Evolutionary conservation across 2,888 invertebrate genomes (phyloP).

Genomic region (Melanchra persicariae): DNA sequence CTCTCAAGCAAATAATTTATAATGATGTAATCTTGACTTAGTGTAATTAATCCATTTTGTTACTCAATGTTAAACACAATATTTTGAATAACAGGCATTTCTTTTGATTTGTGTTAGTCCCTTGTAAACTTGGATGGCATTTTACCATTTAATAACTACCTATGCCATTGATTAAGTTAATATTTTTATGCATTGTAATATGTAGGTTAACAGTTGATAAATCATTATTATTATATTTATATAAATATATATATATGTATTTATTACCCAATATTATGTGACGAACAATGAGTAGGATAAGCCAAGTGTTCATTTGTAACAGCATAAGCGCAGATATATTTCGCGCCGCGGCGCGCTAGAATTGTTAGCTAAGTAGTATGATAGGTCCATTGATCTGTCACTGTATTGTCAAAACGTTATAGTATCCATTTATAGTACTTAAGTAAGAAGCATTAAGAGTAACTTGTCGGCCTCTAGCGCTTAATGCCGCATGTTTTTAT

Average conservation of each 20-base stretch:
- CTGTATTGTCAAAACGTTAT: conserved; percentile 21
- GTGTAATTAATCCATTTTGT: conserved; percentile 58
- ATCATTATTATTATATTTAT: conserved; percentile 45
- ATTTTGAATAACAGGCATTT: conserved; percentile 61
- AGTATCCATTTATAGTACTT: conserved; percentile 21
- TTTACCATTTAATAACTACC: conserved; percentile 56
- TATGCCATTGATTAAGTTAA: conserved; percentile 61
- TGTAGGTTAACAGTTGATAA: conserved; percentile 51
- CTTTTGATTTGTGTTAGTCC: conserved; percentile 54
- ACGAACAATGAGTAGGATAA: conserved; percentile 59
- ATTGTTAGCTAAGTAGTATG: conserved; percentile 16
- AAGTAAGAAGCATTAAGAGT: conserved; percentile 28
- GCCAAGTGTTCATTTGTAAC: conserved; percentile 44
- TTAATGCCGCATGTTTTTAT: conserved; percentile 35
- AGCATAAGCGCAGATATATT: conserved; percentile 2
- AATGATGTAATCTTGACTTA: conserved; percentile 58
- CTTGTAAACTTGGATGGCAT: conserved; percentile 50
- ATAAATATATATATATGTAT: conserved; percentile 34
- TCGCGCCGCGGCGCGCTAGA: conserved; percentile 2
- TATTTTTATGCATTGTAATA: conserved; percentile 50
- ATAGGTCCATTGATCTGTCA: conserved; percentile 21
- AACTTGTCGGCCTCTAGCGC: conserved; percentile 29
- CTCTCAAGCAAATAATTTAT: conserved; percentile 60
- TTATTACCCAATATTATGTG: conserved; percentile 33
- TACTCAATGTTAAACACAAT: conserved; percentile 50